These are phyloP conservation scores for Ptychochromis oligacanthus DNA, from an alignment of 2,113 vertebrate genomes.

Conservation along the genomic window DNA sequence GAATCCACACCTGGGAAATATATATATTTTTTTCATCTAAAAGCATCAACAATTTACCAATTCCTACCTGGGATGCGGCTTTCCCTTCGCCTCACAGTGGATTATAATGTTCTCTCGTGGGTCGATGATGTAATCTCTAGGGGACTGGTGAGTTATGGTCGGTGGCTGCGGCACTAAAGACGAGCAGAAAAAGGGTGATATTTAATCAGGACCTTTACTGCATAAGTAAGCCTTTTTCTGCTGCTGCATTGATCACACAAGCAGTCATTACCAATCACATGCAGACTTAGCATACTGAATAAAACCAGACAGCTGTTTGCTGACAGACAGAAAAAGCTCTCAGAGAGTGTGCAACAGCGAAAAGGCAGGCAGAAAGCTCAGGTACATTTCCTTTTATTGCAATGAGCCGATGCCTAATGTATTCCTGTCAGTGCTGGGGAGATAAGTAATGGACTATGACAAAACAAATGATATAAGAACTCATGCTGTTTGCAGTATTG, in stretches of 20 bases:
- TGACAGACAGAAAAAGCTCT: constrained; percentile 48
- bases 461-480: constrained; percentile 44
- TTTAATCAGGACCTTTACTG: constrained; percentile 58
- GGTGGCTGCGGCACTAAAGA: constrained; percentile 92
- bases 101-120: constrained; percentile 95
- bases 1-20: constrained; percentile 5
- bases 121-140: constrained; percentile 96
- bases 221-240: constrained; percentile 39
- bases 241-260: constrained; percentile 45
- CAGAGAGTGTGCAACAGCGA: constrained; percentile 5
- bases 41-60: background rate
- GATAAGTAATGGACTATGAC: constrained; percentile 61
- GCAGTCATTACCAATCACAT: constrained; percentile 41
- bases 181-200: constrained; percentile 42
- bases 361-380: constrained; percentile 55
- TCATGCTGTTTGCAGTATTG: constrained; percentile 53
- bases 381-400: constrained; percentile 53
- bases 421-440: constrained; percentile 47
- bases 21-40: background rate
- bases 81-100: constrained; percentile 96
- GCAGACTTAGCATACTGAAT: constrained; percentile 32
- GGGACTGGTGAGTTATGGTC: constrained; percentile 95
- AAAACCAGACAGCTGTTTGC: constrained; percentile 33
- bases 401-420: constrained; percentile 47
- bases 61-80: constrained; percentile 91